Percentiles rank a stretch among this genome's conserved stretches.
Evolutionary conservation across 2,113 vertebrate genomes (phyloP).

Genomic region (Gadus chalcogrammus): DNA sequence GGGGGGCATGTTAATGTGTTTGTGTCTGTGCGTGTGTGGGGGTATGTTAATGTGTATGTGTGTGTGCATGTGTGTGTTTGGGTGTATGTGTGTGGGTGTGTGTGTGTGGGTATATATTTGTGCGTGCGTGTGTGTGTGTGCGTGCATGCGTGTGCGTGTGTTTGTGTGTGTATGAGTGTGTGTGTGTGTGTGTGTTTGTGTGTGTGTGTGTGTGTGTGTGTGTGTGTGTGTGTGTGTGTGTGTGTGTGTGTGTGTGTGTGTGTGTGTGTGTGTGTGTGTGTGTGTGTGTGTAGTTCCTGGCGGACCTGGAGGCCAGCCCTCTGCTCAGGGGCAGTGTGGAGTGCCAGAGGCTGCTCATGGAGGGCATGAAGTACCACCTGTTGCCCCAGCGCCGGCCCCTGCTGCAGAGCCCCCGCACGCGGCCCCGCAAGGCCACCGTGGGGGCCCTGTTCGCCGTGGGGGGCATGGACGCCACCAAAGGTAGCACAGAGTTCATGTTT

Average conservation of each 20-base stretch:
- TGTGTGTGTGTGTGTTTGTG: constrained; percentile 12
- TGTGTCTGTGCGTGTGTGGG: background rate
- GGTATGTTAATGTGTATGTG: constrained; percentile 1
- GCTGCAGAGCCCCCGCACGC: constrained; percentile 93
- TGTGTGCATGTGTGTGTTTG: background rate
- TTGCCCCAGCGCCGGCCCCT: constrained; percentile 90
- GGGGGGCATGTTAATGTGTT: background rate
- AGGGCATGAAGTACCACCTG: constrained; percentile 98
- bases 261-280: constrained; percentile 19
- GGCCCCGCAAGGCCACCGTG: constrained; percentile 94
- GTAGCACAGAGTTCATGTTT: constrained; percentile 33
- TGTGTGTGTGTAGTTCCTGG: constrained; percentile 81
- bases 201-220: constrained; percentile 5
- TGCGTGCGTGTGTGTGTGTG: background rate
- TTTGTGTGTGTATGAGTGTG: constrained; percentile 11
- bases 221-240: constrained; percentile 6
- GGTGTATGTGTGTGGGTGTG: constrained; percentile 8
- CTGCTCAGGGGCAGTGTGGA: constrained; percentile 93
- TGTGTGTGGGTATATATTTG: background rate
- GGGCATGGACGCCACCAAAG: constrained; percentile 97
- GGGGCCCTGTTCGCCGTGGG: constrained; percentile 93
- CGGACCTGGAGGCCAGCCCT: constrained; percentile 90
- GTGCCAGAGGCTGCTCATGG: constrained; percentile 96
- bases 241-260: background rate
- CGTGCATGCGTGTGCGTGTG: constrained; percentile 5